Base-by-base conservation (phyloP, 2,888 invertebrate species). In the Xestia xanthographa region DNA sequence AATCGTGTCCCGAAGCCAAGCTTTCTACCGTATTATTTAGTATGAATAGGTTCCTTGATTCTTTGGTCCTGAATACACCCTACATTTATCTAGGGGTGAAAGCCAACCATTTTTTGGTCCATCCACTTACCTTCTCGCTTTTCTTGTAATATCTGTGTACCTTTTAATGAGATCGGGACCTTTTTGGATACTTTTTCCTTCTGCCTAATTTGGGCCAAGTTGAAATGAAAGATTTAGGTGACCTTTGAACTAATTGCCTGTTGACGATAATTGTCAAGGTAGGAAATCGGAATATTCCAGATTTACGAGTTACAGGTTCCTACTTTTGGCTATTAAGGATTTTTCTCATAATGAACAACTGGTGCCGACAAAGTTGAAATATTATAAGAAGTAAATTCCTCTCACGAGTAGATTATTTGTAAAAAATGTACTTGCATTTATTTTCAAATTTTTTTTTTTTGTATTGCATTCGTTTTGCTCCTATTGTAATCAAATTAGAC, bases 401-500 rank as follows among this genome's bases (percentile, higher is more conserved):
- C 41, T 56, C 17, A 34, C n/a, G 41, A 41, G n/a, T n/a, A 38
- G 34, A 60, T 60, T 0, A 12, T 41, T 38, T 14, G 34, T 38
- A 6, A 6, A 38, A 12, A 62, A 6, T 6, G 0, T 6, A 6
- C 34, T 34, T 34, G 34, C 34, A 34, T 3, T 34, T 34, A 3
- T 34, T 34, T 3, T 34, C 3, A 34, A 34, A 38, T 20, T 45
- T 80, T 50, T 29, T 29, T 70, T 50, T 70, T 6, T 60, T 78
- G 56, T 43, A 11, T 22, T 14, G 14, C n/a, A 26, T 82, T 68
- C 11, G 6, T 73, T 63, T 65, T 17, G 12, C 41, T 70, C 14
- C 60, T 62, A 63, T 75, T 79, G 72, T 86, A 86, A 88, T 84
- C 80, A 78, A 88, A 88, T 88, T 87, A 91, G 82, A 70, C 56